Base-by-base conservation (phyloP, 1,140 invertebrate genomes). In the Macrobrachium nipponense region DNA sequence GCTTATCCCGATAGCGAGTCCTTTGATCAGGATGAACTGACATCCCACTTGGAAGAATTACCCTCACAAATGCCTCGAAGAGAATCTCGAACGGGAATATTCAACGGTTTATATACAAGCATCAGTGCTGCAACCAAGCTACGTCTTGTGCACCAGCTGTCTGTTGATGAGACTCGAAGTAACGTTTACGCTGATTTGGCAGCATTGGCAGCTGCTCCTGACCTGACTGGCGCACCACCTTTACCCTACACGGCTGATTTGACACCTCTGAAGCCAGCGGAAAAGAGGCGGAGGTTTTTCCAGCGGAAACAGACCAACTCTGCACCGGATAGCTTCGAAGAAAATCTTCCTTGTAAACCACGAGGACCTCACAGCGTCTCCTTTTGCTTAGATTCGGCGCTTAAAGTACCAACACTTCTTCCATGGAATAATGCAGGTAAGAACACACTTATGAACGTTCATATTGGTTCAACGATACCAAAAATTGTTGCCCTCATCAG, bases 231-330 rank as follows among this genome's bases (percentile, higher is more conserved):
- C 15, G 87, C 84, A 2, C 82, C 88, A 18, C 86, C 87, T 27
- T 66, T 82, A 14, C 82, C 79, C 44, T 86, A 82, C 59, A 85
- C 80, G 4, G 82, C 60, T 18, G 87, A 87, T 77, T 88, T 84
- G 62, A 82, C 89, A 15, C 80, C 78, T 27, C 80, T 84, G 59
- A 80, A 84, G 62, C 82, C 90, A 64, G 90, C 90, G 2, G 91
- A 91, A 66, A 90, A 90, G 83, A 87, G 91, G 27, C 82, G 90
- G 62, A 78, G 89, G 8, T 91, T 91, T 80, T 91, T 92, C 82
- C 86, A 91, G n/a, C 87, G 91, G 43, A 92, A 92, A 81, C 91
- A 92, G 77, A 92, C 92, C 27, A 91, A 91, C 75, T 92, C 92
- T 10, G 92, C 92, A 0, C 92, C 92, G 5, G 91, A 92, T 86